Evolutionary conservation across 1,140 invertebrate genomes (phyloP), one percentile per base, ranked within the genome.

Genomic region (Listronotus bonariensis): DNA sequence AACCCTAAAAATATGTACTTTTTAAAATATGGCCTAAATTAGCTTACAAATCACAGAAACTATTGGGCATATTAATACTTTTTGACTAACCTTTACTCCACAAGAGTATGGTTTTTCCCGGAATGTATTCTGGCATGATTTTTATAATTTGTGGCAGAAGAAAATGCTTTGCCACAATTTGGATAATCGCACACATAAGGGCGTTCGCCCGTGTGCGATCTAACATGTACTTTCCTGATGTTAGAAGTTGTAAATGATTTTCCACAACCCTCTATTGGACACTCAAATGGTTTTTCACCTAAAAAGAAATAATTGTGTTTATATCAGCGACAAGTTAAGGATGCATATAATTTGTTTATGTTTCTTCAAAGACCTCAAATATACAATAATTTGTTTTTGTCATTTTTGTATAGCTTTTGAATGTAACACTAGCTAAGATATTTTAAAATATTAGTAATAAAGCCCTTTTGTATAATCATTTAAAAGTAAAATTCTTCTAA

Each of bases 171-270:
- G 1, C 79, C 79, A 72, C 88, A 90, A 79, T 72, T 79, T 3
- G 81, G 79, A 31, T 86, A 76, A 53, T 78, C 79, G 70, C 87
- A 89, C 58, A 82, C 80, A 68, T 87, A 87, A 1, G 88, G 88
- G 54, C 85, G 82, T 75, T 89, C 87, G 31, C 88, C 87, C 41
- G 81, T 89, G 78, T 85, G 84, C 6, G 82, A 84, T 40, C 84
- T 75, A 10, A 84, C 76, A 61, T 85, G 84, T 60, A 89, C 87
- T 79, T 89, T 89, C 31, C 87, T 79, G 40, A 89, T 89, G 72
- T 90, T 89, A n/a, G 87, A 88, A 6, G 88, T 89, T 0, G 88
- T 89, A 71, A 90, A 91, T 3, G 87, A 85, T 68, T 86, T 80
- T 18, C 83, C 83, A 77, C 88, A 91, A 18, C 85, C 86, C 49